Evolutionary conservation across 2,113 vertebrate genomes (phyloP).

Genomic region (Alligator sinensis): DNA sequence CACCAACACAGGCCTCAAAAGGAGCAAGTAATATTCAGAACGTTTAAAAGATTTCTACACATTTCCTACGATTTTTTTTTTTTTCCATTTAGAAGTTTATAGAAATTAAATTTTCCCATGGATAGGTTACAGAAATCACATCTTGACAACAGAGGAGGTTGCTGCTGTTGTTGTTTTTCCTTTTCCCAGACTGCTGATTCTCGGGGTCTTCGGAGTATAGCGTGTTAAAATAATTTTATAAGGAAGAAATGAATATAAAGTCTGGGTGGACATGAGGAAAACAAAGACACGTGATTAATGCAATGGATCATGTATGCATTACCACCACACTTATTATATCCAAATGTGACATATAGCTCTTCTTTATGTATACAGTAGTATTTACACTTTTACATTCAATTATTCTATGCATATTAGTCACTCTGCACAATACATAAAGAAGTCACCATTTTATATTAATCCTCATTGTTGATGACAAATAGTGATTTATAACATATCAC

Average conservation of each 20-base stretch:
- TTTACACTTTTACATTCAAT: not conserved
- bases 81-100: not conserved
- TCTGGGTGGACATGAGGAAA: not conserved
- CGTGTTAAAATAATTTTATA: not conserved
- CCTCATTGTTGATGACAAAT: not conserved
- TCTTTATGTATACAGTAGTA: not conserved
- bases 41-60: not conserved
- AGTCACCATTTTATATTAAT: not conserved
- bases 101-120: not conserved
- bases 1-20: not conserved
- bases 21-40: not conserved
- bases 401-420: not conserved
- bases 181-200: not conserved
- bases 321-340: not conserved
- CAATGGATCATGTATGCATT: not conserved
- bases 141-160: not conserved
- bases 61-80: not conserved
- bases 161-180: not conserved
- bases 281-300: not conserved
- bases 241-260: not conserved
- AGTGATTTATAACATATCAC: not conserved
- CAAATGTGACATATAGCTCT: not conserved
- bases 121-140: not conserved
- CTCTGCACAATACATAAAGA: not conserved
- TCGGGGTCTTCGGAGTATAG: not conserved